These are phyloP conservation scores for Nymphalis c-album DNA, from an alignment of 2,888 invertebrate genomes.

Conservation along the genomic window DNA sequence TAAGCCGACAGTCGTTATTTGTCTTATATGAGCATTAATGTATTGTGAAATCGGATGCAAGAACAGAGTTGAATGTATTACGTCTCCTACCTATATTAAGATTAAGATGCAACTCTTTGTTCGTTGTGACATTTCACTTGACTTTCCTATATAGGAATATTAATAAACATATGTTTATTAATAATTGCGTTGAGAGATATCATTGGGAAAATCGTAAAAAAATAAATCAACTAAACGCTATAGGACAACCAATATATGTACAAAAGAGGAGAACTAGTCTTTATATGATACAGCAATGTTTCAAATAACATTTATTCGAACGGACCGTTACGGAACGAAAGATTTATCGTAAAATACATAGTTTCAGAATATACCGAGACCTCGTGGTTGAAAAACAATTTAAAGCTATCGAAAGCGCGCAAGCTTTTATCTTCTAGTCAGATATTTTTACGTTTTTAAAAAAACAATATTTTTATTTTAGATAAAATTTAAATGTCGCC, in stretches of 20 bases:
- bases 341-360: slow-evolving; percentile 5
- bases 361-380: background rate
- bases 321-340: background rate
- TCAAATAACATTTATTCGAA: background rate
- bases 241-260: background rate
- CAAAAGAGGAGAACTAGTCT: background rate
- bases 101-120: background rate
- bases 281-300: background rate
- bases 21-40: no score
- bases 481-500: background rate
- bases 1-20: no score
- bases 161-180: no score
- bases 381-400: background rate
- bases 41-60: background rate
- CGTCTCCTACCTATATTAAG: background rate
- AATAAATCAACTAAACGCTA: background rate
- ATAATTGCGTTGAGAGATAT: background rate
- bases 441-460: background rate
- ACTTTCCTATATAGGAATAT: background rate
- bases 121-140: background rate
- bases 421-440: background rate
- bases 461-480: background rate
- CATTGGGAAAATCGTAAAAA: background rate
- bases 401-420: slow-evolving; percentile 1
- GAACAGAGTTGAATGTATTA: background rate